Evolutionary conservation across 2,888 invertebrate species (phyloP).

Genomic region (Dichetophora obliterata): DNA sequence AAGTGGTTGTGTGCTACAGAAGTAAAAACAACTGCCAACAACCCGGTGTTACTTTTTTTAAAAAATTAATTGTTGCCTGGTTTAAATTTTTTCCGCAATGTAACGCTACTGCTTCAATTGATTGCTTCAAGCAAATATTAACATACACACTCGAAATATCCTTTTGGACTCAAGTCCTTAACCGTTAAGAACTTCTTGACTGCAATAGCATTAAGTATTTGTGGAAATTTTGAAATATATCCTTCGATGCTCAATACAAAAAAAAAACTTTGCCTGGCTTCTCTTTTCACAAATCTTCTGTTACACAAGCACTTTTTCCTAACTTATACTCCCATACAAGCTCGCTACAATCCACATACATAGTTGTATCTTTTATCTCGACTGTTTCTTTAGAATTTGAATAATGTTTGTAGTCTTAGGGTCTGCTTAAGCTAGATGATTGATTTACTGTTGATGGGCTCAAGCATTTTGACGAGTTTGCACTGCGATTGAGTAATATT

Average conservation of each 20-base stretch:
- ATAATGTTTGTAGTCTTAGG: conserved; percentile 20
- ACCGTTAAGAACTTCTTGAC: conserved; percentile 11
- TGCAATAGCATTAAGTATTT: conserved; percentile 11
- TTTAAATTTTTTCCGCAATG: neutral
- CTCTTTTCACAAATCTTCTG: too few species aligned
- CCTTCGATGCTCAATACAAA: neutral
- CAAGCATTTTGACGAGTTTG: neutral
- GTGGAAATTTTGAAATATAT: neutral
- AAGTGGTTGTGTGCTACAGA: neutral
- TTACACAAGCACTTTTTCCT: too few species aligned
- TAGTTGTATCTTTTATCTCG: neutral
- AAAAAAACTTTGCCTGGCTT: neutral
- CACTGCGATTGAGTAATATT: conserved; percentile 30
- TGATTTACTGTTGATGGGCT: conserved; percentile 42
- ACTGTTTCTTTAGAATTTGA: conserved; percentile 3
- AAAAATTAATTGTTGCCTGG: neutral
- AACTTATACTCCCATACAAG: neutral
- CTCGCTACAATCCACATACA: neutral
- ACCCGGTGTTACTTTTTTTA: neutral
- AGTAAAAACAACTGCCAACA: neutral
- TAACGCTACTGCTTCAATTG: neutral
- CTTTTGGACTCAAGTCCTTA: conserved; percentile 17
- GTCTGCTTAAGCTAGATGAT: conserved; percentile 34
- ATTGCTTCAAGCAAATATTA: neutral
- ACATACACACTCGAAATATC: neutral